Evolutionary conservation across 2,113 vertebrate genomes (phyloP), one percentile per base, ranked within the genome.

Genomic region (Apteryx mantelli): DNA sequence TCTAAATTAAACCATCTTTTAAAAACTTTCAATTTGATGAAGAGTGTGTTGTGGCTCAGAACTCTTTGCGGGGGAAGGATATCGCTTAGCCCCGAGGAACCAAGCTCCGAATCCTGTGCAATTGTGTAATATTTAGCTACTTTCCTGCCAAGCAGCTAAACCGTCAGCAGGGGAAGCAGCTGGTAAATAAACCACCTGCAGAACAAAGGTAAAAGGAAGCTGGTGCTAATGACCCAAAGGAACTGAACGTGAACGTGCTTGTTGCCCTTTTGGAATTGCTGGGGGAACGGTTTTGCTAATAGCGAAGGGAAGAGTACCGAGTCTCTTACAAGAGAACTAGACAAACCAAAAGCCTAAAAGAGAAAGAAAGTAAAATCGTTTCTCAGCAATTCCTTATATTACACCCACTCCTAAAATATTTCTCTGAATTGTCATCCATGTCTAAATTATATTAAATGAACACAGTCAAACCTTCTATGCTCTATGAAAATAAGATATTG

Each of bases 251-350:
- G 94, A 88, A 85, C 92, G 78, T 42, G 28, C 30, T 32, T 58
- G 2, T 78, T 95, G 95, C 70, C 89, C 96, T 91, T 95, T 97
- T 94, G 94, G 83, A 97, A 89, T 92, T 90, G 69, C 44, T 28
- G 60, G 34, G 61, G 60, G 74, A 77, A 86, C 48, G 81, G 55
- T 66, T 95, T 89, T 92, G 52, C 63, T 95, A 65, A 89, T 71
- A 73, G 61, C 82, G 42, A 15, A 93, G 70, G 55, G 32, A 25
- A 58, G 85, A 70, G 48, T 36, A 34, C 61, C 50, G 50, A 61
- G 61, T 60, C 26, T 69, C 88, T 82, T 70, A 52, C 32, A 46
- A 40, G 55, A 86, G 42, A 75, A 48, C 12, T 14, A 48, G 22
- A 13, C 30, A 70, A 66, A 48, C 68, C 7, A 24, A 5, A 80